Base-by-base conservation (phyloP, 2,797 vertebrate genomes). In the Falco berigora region DNA sequence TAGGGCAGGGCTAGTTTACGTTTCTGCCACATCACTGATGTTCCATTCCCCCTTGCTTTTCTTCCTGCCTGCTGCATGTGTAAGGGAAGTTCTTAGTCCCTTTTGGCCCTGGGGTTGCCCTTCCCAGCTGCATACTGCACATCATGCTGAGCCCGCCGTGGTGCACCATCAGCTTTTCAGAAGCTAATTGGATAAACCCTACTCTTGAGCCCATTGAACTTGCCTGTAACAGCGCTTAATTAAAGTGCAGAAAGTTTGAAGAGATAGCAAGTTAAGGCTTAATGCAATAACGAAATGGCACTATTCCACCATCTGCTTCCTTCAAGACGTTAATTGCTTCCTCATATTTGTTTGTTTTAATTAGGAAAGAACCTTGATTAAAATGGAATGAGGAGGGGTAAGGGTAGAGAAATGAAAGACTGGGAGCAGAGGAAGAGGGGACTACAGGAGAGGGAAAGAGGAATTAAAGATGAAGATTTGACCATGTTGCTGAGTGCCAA, bases 341-440 rank as follows among this genome's bases (percentile, higher is more conserved):
- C 97, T 98, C 96, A 95, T 97, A 97, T 98, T 98, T 98, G 97
- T 98, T 98, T 98, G 97, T 98, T 98, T 98, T 98, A 98, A 98
- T 98, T 98, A 98, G 97, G 94, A 97, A 94, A 96, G 88, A 95
- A 96, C 96, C 96, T 98, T 97, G 97, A 97, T 98, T 96, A 96
- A 97, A 96, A 97, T 95, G 90, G 94, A 97, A 88, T 88, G 74
- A 92, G 89, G 79, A 96, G 82, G 95, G 96, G 91, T 92, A 79
- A 76, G 79, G 78, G 88, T 86, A 95, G 85, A 95, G 90, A 53
- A 96, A 55, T 81, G 88, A 84, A 86, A 77, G 30, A 44, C 92
- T 92, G 67, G 61, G 88, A 96, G 78, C 67, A 94, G 64, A 72
- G 79, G 59, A 90, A 93, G 55, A 81, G 12, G 12, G 46, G 88